A percentile compares a stretch with the other conserved stretches of the same genome.
Conservation (phyloP, 2,888 invertebrate species). For the Macrophya annulata region DNA sequence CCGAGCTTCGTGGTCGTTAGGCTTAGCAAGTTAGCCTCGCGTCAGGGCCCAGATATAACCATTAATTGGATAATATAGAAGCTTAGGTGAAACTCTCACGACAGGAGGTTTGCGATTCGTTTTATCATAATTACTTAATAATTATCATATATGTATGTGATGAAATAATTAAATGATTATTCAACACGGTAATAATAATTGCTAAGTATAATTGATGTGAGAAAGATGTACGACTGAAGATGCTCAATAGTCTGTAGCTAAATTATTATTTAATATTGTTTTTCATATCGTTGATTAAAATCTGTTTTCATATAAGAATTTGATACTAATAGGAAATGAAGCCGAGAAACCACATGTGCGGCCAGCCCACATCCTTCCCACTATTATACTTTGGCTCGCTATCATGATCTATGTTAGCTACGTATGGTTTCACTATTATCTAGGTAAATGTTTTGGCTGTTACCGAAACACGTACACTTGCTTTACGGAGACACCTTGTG, state of each 20-base stretch:
- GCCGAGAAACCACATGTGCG: background rate
- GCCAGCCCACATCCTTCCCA: background rate
- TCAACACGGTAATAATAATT: too few species aligned
- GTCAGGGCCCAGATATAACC: conserved; percentile 26
- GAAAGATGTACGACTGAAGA: background rate
- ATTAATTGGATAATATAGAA: conserved; percentile 23
- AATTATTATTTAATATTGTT: background rate
- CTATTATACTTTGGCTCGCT: background rate
- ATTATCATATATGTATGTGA: too few species aligned
- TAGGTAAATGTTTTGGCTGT: background rate
- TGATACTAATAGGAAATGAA: background rate
- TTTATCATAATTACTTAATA: background rate
- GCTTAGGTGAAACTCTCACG: background rate
- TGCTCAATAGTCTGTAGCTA: background rate
- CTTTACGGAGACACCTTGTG: background rate
- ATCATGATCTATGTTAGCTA: background rate
- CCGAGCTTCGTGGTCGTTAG: conserved; percentile 56
- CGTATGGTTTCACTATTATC: background rate
- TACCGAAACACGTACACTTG: background rate
- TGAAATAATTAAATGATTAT: too few species aligned
- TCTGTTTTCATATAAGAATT: background rate
- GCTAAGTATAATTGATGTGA: background rate
- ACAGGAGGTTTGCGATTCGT: conserved; percentile 28
- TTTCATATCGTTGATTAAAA: background rate
- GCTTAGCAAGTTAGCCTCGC: conserved; percentile 35